A percentile compares a stretch with the other conserved stretches of the same genome.
phyloP scores from a whole-genome alignment of 2,888 invertebrate genomes.

The Apotomis capreana region DNA sequence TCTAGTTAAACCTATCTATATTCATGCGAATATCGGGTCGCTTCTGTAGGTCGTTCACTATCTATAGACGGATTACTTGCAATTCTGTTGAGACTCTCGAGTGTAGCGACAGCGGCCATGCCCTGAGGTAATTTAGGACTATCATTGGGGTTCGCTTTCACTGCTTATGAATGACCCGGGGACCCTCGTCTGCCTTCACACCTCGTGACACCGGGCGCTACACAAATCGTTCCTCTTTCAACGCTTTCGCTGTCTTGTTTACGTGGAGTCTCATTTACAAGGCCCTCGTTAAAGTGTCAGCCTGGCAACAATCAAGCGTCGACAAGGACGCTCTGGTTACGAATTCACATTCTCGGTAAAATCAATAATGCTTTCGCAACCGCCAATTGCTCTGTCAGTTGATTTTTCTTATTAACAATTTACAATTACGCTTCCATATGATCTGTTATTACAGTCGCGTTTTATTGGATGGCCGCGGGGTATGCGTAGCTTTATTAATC shows the following conservation, averaged over 20 bases:
- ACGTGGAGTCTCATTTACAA: conserved; percentile 65
- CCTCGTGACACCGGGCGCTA: conserved; percentile 57
- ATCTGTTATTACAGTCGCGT: conserved; percentile 71
- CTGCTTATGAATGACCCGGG: conserved; percentile 70
- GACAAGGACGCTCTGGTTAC: conserved; percentile 51
- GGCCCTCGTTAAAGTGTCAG: conserved; percentile 67
- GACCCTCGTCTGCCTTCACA: conserved; percentile 61
- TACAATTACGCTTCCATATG: conserved; percentile 67
- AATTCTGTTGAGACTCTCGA: conserved; percentile 56
- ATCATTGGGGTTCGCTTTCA: conserved; percentile 71
- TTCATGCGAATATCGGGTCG: conserved; percentile 62
- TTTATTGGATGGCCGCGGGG: conserved; percentile 65
- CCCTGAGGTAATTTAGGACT: conserved; percentile 71
- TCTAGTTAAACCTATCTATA: conserved; percentile 52
- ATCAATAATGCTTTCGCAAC: conserved; percentile 59
- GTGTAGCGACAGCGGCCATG: conserved; percentile 51
- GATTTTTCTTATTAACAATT: conserved; percentile 65
- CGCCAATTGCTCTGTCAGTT: conserved; percentile 64
- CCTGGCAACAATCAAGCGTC: conserved; percentile 49
- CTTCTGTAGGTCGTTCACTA: conserved; percentile 58
- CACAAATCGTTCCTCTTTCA: conserved; percentile 75
- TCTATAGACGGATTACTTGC: conserved; percentile 67
- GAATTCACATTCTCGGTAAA: conserved; percentile 54
- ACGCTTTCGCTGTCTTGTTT: conserved; percentile 68
- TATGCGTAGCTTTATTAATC: conserved; percentile 67